phyloP scores from a whole-genome alignment of 1,140 invertebrate genomes.

The Platyura marginata region DNA sequence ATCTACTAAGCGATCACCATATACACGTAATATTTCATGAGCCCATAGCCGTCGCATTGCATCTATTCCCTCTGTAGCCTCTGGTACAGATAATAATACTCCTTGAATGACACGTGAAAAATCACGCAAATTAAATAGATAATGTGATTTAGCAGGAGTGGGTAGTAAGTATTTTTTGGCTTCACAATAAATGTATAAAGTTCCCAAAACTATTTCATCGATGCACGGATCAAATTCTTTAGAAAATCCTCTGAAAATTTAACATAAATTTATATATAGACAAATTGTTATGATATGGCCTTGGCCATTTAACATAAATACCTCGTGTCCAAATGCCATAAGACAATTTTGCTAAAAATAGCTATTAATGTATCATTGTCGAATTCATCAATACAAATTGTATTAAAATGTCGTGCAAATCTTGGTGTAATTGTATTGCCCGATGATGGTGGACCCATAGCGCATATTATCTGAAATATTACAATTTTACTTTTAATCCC shows the following conservation, averaged over 20 bases:
- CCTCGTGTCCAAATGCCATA: slow-evolving; percentile 87
- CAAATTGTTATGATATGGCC: neutral
- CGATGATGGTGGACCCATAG: slow-evolving; percentile 70
- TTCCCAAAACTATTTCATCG: slow-evolving; percentile 71
- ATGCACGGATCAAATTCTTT: slow-evolving; percentile 91
- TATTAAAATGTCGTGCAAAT: slow-evolving; percentile 81
- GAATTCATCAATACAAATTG: slow-evolving; percentile 80
- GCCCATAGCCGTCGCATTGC: slow-evolving; percentile 88
- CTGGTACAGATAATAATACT: slow-evolving; percentile 77
- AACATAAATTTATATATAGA: neutral
- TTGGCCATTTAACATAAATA: slow-evolving; percentile 18
- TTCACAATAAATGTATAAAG: slow-evolving; percentile 72
- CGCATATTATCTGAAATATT: slow-evolving; percentile 44
- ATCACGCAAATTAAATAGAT: slow-evolving; percentile 87
- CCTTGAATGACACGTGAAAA: slow-evolving; percentile 88
- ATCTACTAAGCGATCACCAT: slow-evolving; percentile 82
- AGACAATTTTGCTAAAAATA: slow-evolving; percentile 80
- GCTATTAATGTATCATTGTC: slow-evolving; percentile 63
- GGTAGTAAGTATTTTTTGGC: slow-evolving; percentile 68
- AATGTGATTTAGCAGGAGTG: slow-evolving; percentile 81
- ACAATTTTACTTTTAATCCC: neutral
- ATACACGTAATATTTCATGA: slow-evolving; percentile 85
- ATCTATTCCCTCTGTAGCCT: slow-evolving; percentile 71
- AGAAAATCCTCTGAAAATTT: slow-evolving; percentile 58
- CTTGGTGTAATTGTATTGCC: slow-evolving; percentile 68